A percentile compares a stretch with the other conserved stretches of the same genome.
Conservation (phyloP, 2,797 vertebrate species). For the Galaxias olidus region DNA sequence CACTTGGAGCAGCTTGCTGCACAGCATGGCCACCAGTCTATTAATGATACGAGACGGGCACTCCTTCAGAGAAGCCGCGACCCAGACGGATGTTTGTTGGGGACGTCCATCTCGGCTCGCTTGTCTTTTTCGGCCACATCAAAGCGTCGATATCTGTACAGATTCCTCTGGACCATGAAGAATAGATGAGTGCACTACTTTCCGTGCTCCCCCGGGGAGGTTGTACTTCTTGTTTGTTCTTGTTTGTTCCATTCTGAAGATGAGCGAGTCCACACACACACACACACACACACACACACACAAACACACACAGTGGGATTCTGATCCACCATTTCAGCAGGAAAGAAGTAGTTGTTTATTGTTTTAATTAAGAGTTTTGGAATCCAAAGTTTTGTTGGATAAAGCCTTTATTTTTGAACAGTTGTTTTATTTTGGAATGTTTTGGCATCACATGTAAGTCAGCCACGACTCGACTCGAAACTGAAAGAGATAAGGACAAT, state of each 20-base stretch:
- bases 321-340: background rate
- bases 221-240: no score
- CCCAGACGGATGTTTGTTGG: conserved; percentile 15
- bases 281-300: background rate
- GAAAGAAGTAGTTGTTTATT: background rate
- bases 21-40: conserved; percentile 55
- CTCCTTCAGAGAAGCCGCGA: conserved; percentile 51
- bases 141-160: no score
- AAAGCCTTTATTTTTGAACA: no score
- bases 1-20: conserved; percentile 64
- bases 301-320: background rate
- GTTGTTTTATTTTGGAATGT: no score
- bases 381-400: no score
- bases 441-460: no score
- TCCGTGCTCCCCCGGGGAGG: no score
- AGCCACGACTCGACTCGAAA: no score
- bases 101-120: no score
- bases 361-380: background rate
- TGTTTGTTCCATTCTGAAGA: background rate
- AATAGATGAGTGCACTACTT: no score
- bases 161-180: no score
- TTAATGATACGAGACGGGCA: conserved; percentile 40
- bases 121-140: no score
- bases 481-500: background rate
- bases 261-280: background rate